Evolutionary conservation across 2,888 invertebrate genomes (phyloP).

Genomic region (Hypomecis punctinalis): DNA sequence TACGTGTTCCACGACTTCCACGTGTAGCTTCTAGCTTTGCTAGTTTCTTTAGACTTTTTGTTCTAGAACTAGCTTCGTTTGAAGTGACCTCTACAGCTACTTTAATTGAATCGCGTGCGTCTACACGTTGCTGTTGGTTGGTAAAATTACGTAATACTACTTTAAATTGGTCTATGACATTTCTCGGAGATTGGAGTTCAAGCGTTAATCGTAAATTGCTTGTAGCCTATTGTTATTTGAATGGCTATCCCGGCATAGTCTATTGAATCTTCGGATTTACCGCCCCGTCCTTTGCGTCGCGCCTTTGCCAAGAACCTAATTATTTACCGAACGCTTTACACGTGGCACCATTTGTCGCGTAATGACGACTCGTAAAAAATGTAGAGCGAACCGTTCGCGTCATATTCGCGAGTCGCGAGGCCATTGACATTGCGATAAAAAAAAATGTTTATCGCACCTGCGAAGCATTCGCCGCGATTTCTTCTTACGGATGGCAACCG

Average conservation of each 20-base stretch:
- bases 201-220: background rate
- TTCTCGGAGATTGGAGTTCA: slow-evolving; percentile 14
- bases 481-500: slow-evolving; percentile 32
- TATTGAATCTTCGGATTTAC: slow-evolving; percentile 10
- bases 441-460: slow-evolving; percentile 54
- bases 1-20: slow-evolving; percentile 2
- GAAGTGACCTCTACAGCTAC: slow-evolving; percentile 26
- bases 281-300: slow-evolving; percentile 15
- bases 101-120: slow-evolving; percentile 30
- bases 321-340: slow-evolving; percentile 48
- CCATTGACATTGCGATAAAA: slow-evolving; percentile 71
- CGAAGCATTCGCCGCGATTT: slow-evolving; percentile 42
- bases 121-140: slow-evolving; percentile 23
- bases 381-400: slow-evolving; percentile 52
- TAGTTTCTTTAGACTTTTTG: slow-evolving; percentile 10
- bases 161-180: slow-evolving; percentile 21
- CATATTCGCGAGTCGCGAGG: slow-evolving; percentile 61
- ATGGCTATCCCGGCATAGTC: background rate
- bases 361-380: slow-evolving; percentile 56
- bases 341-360: slow-evolving; percentile 53
- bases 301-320: slow-evolving; percentile 37
- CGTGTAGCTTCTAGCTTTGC: slow-evolving; percentile 4
- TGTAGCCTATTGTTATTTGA: slow-evolving; percentile 4
- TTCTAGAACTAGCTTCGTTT: slow-evolving; percentile 35
- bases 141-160: slow-evolving; percentile 23